phyloP scores from a whole-genome alignment of 2,888 invertebrate species.

The Trissoscelio sp. region DNA sequence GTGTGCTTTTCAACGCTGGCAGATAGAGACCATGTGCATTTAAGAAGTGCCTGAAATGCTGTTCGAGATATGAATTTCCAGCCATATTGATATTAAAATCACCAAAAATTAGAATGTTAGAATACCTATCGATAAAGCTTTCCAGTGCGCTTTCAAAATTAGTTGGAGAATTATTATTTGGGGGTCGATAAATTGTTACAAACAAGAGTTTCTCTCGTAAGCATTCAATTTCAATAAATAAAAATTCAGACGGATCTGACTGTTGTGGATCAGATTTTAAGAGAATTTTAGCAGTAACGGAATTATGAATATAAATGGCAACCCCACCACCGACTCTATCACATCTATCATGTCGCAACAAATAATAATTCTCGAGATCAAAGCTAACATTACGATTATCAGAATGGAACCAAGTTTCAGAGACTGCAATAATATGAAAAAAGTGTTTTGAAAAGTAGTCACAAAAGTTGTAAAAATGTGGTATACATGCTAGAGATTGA shows the following conservation, averaged over 20 bases:
- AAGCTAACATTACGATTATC: not conserved
- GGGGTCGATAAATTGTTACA: conserved; percentile 13
- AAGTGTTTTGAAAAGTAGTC: not conserved
- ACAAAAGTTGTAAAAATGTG: not conserved
- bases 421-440: not conserved
- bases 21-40: not conserved
- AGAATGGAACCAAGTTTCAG: not conserved
- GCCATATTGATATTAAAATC: conserved; percentile 35
- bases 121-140: not conserved
- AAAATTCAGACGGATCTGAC: not conserved
- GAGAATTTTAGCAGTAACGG: not conserved
- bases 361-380: not conserved
- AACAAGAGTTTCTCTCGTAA: not conserved
- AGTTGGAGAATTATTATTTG: not conserved
- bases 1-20: too few relatives aligned
- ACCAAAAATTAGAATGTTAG: conserved; percentile 8
- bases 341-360: not conserved
- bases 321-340: not conserved
- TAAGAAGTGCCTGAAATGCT: not conserved
- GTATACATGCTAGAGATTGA: not conserved
- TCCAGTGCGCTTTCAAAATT: not conserved
- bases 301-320: not conserved
- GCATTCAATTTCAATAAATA: not conserved
- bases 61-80: not conserved
- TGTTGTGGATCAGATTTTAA: not conserved